Evolutionary conservation across 2,113 vertebrate genomes (phyloP).

Genomic region (Procavia capensis): DNA sequence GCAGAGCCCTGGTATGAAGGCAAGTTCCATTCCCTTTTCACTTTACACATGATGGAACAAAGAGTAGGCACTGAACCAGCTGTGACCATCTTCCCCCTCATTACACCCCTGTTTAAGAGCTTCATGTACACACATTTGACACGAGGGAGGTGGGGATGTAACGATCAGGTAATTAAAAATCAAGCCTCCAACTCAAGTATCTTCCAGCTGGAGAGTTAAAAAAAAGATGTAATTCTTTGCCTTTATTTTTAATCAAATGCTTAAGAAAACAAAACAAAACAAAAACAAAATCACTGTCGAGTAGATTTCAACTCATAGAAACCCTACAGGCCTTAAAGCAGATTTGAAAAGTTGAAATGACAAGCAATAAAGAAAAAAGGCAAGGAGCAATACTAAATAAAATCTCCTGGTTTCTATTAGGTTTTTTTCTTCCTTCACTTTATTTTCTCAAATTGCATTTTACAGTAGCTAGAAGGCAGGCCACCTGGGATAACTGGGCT

Average conservation of each 20-base stretch:
- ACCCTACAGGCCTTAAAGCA: neutral
- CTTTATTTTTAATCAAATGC: conserved; percentile 21
- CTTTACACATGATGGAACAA: neutral
- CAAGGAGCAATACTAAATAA: conserved; percentile 49
- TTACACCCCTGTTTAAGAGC: conserved; percentile 19
- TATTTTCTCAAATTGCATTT: conserved; percentile 67
- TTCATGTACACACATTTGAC: conserved; percentile 26
- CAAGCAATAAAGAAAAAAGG: conserved; percentile 47
- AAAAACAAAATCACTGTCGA: no score
- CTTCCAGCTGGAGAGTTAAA: conserved; percentile 41
- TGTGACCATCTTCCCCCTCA: neutral
- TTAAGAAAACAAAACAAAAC: neutral
- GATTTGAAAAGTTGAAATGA: conserved; percentile 49
- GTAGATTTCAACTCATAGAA: no score
- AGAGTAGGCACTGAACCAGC: neutral
- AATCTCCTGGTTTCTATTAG: conserved; percentile 57
- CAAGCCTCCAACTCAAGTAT: conserved; percentile 45
- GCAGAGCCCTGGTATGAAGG: neutral
- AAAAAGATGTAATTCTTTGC: conserved; percentile 9
- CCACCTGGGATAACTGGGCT: conserved; percentile 75
- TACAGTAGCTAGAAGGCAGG: conserved; percentile 84
- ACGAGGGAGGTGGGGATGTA: neutral
- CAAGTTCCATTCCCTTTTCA: conserved; percentile 48
- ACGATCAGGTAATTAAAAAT: conserved; percentile 41
- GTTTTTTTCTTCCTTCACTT: conserved; percentile 15